Percentiles rank a stretch among this genome's conserved stretches.
Conservation (phyloP, 2,797 vertebrate genomes). For the Premnoplex brunnescens region DNA sequence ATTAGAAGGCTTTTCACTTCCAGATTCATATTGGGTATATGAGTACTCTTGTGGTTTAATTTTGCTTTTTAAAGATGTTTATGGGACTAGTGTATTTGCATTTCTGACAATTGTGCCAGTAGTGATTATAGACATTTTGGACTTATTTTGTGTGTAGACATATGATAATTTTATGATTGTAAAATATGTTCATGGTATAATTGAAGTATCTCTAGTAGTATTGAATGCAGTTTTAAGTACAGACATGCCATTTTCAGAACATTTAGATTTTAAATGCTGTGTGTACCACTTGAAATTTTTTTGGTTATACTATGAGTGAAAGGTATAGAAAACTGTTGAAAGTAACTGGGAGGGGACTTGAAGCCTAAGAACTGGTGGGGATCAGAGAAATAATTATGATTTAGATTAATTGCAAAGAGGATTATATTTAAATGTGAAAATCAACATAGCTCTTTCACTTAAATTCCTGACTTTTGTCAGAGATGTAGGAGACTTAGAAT, state of each 20-base stretch:
- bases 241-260: not conserved
- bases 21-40: not conserved
- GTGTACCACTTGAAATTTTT: not conserved
- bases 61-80: not conserved
- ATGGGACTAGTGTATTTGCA: not conserved
- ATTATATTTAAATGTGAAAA: not conserved
- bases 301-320: not conserved
- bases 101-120: not conserved
- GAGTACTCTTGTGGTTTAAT: not conserved
- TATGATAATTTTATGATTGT: not conserved
- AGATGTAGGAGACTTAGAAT: not conserved
- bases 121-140: not conserved
- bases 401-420: not conserved
- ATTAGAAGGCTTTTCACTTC: not conserved
- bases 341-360: not conserved
- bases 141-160: not conserved
- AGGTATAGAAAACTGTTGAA: not conserved
- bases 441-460: not conserved
- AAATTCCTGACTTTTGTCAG: not conserved
- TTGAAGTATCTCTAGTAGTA: not conserved
- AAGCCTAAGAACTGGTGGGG: not conserved
- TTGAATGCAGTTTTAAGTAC: not conserved
- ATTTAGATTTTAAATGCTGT: not conserved
- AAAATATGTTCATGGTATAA: not conserved
- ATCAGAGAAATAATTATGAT: not conserved